Evolutionary conservation across 2,797 vertebrate species (phyloP).

Genomic region (Cetoscarus ocellatus): DNA sequence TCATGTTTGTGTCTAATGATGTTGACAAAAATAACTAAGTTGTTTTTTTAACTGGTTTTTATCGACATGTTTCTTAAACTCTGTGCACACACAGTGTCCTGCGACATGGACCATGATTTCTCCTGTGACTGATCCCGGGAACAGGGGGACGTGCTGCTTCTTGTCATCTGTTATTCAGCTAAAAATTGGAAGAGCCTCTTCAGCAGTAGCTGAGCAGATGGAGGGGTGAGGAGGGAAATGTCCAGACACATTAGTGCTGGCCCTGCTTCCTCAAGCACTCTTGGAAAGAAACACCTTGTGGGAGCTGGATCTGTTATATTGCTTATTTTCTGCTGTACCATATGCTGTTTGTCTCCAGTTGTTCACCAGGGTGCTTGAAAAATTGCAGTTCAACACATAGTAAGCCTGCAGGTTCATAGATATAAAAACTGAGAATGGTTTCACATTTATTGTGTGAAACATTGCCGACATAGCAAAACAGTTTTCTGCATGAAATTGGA

Average conservation of each 20-base stretch:
- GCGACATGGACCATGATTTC: neutral
- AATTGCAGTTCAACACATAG: conserved; percentile 1
- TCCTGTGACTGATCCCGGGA: neutral
- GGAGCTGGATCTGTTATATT: conserved; percentile 14
- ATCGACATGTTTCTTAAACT: neutral
- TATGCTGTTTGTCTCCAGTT: conserved; percentile 40
- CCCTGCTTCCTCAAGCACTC: conserved; percentile 53
- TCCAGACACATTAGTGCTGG: conserved; percentile 63
- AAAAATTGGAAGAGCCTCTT: conserved; percentile 26
- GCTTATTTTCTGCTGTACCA: conserved; percentile 36
- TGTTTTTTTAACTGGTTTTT: neutral
- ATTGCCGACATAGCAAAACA: neutral
- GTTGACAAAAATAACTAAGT: too few relatives aligned
- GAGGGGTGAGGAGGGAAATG: conserved; percentile 48
- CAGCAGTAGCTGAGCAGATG: conserved; percentile 55
- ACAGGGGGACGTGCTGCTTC: conserved; percentile 5
- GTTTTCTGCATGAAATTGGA: neutral
- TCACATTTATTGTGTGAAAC: neutral
- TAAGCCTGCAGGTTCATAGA: conserved; percentile 1
- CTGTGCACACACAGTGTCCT: neutral
- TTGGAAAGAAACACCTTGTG: conserved; percentile 34
- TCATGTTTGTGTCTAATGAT: too few relatives aligned
- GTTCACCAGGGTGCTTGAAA: conserved; percentile 23
- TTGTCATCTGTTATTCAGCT: conserved; percentile 6
- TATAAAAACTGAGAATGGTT: conserved; percentile 4